Conservation (phyloP, 2,888 invertebrate genomes). For the Abrostola tripartita region DNA sequence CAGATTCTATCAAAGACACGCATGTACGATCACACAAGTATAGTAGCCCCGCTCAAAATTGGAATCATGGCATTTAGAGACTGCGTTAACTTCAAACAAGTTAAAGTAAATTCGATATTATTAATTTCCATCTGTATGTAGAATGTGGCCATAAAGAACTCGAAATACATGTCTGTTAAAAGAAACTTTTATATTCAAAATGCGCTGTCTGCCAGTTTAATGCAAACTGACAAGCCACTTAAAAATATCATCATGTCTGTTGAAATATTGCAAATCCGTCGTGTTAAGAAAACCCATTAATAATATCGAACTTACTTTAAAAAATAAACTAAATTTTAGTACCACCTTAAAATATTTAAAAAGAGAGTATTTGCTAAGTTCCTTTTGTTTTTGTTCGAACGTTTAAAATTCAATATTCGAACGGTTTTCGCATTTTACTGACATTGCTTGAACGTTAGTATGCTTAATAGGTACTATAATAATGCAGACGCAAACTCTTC, state of each 20-base stretch:
- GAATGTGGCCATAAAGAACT: too few relatives aligned
- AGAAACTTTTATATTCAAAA: too few relatives aligned
- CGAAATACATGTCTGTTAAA: too few relatives aligned
- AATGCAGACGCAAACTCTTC: not conserved
- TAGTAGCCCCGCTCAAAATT: too few relatives aligned
- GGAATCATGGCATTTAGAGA: too few relatives aligned
- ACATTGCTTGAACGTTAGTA: not conserved
- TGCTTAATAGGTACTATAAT: not conserved
- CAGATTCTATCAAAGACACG: too few relatives aligned
- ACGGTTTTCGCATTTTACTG: not conserved
- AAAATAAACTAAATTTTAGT: not conserved
- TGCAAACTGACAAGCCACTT: not conserved
- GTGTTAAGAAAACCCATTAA: not conserved
- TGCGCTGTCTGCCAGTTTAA: not conserved
- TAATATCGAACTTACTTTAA: not conserved
- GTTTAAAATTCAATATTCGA: conserved; percentile 1
- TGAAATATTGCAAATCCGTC: not conserved
- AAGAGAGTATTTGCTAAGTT: not conserved
- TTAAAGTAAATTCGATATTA: too few relatives aligned
- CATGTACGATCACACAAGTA: too few relatives aligned
- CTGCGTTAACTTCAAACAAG: too few relatives aligned
- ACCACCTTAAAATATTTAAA: not conserved
- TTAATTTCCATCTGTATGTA: too few relatives aligned
- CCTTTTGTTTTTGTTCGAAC: conserved; percentile 6
- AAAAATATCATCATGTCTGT: not conserved